Percentiles rank a stretch among this genome's conserved stretches.
Conservation (phyloP, 1,140 invertebrate species). For the Bombus superbus region DNA sequence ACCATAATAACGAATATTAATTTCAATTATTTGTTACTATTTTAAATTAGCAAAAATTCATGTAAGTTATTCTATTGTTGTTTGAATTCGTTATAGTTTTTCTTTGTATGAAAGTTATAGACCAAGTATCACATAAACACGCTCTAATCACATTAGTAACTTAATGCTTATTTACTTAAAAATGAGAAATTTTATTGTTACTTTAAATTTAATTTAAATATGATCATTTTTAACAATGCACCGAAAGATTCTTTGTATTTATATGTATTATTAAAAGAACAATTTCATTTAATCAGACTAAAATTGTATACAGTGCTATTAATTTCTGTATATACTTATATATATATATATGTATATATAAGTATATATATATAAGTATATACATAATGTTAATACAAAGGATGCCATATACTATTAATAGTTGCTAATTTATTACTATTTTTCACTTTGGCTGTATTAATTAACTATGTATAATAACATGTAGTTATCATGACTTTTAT, state of each 20-base stretch:
- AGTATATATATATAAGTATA: constrained; percentile 47
- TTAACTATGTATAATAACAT: constrained; percentile 39
- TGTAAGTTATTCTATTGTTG: constrained; percentile 13
- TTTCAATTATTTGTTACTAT: constrained; percentile 16
- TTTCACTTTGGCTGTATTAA: constrained; percentile 42
- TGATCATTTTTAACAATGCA: constrained; percentile 10
- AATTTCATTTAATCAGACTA: constrained; percentile 33
- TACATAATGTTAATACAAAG: constrained; percentile 53
- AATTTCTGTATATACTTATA: background rate
- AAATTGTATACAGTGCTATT: constrained; percentile 24
- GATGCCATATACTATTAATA: constrained; percentile 44
- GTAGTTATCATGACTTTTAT: constrained; percentile 27
- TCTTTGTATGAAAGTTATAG: constrained; percentile 1
- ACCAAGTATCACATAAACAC: constrained; percentile 30
- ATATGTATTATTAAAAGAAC: background rate
- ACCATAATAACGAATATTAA: constrained; percentile 25
- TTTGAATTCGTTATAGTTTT: constrained; percentile 19
- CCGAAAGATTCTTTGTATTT: background rate
- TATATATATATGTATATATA: constrained; percentile 35
- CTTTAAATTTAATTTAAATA: constrained; percentile 21
- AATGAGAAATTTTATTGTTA: constrained; percentile 27
- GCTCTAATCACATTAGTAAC: constrained; percentile 12
- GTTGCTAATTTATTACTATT: constrained; percentile 45
- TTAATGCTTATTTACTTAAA: background rate
- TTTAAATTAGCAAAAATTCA: constrained; percentile 13